Percentiles rank a stretch among this genome's conserved stretches.
Evolutionary conservation across 2,113 vertebrate species (phyloP).

Genomic region (Chionodraco myersi): DNA sequence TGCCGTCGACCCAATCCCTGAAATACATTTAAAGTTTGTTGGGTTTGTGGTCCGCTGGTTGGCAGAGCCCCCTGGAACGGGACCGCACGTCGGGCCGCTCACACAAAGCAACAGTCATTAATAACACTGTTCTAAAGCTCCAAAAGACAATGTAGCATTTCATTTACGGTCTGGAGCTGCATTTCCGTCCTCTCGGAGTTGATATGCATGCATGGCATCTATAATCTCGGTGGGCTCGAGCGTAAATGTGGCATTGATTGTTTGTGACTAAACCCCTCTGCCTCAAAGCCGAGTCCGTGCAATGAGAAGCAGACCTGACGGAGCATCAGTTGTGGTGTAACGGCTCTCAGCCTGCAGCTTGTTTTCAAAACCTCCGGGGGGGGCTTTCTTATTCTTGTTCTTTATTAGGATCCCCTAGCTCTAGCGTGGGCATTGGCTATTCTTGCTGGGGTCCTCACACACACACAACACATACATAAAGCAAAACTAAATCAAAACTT

Average conservation of each 20-base stretch:
- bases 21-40: conserved; percentile 37
- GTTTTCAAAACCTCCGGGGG: conserved; percentile 69
- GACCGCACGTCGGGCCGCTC: conserved; percentile 47
- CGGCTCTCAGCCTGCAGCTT: conserved; percentile 64
- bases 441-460: too few relatives aligned
- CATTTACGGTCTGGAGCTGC: not conserved
- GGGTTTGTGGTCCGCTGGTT: conserved; percentile 41
- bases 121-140: conserved; percentile 16
- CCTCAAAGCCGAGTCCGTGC: conserved; percentile 44
- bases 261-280: conserved; percentile 61
- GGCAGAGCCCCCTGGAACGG: conserved; percentile 21
- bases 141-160: not conserved
- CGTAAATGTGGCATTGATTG: conserved; percentile 73
- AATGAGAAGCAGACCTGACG: conserved; percentile 77
- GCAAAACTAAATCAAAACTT: too few relatives aligned
- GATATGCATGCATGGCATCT: conserved; percentile 16
- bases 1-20: conserved; percentile 6
- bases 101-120: conserved; percentile 35
- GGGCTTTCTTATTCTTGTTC: conserved; percentile 15
- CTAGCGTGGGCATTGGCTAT: too few relatives aligned
- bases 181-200: conserved; percentile 17
- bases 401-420: too few relatives aligned
- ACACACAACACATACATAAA: too few relatives aligned
- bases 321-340: conserved; percentile 67
- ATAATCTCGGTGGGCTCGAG: conserved; percentile 31